phyloP scores from a whole-genome alignment of 2,888 invertebrate species.

The Caenorhabditis parvicauda region DNA sequence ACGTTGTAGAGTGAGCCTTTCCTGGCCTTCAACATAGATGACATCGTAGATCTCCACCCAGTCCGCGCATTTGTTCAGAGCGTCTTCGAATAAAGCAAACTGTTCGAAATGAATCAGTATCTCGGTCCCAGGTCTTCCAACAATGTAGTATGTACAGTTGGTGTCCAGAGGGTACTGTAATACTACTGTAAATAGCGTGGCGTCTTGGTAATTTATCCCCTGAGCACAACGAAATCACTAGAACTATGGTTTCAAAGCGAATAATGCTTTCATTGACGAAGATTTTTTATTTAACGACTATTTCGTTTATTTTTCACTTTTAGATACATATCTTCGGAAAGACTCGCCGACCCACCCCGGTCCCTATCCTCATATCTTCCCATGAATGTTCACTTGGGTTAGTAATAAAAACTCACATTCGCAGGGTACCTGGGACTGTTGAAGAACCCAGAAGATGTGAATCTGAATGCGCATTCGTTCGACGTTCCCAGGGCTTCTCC shows the following conservation, averaged over 20 bases:
- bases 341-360: conserved; percentile 98
- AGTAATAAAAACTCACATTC: conserved; percentile 40
- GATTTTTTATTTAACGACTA: conserved; percentile 49
- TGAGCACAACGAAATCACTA: conserved; percentile 59
- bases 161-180: conserved; percentile 64
- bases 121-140: conserved; percentile 58
- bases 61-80: conserved; percentile 47
- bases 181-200: too few species aligned
- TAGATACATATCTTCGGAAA: conserved; percentile 68
- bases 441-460: conserved; percentile 63
- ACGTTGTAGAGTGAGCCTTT: conserved; percentile 16
- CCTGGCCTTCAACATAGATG: conserved; percentile 36
- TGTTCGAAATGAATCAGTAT: conserved; percentile 61
- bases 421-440: conserved; percentile 65
- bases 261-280: conserved; percentile 64
- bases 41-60: conserved; percentile 60
- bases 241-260: conserved; percentile 62
- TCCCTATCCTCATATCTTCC: conserved; percentile 77
- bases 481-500: conserved; percentile 64
- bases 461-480: conserved; percentile 64
- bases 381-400: not conserved
- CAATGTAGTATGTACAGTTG: conserved; percentile 65
- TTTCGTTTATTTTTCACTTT: conserved; percentile 8
- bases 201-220: conserved; percentile 65
- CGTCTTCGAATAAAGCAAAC: conserved; percentile 47